Evolutionary conservation across 1,140 invertebrate genomes (phyloP), one percentile per base, ranked within the genome.

Genomic region (Drosophila sulfurigaster): DNA sequence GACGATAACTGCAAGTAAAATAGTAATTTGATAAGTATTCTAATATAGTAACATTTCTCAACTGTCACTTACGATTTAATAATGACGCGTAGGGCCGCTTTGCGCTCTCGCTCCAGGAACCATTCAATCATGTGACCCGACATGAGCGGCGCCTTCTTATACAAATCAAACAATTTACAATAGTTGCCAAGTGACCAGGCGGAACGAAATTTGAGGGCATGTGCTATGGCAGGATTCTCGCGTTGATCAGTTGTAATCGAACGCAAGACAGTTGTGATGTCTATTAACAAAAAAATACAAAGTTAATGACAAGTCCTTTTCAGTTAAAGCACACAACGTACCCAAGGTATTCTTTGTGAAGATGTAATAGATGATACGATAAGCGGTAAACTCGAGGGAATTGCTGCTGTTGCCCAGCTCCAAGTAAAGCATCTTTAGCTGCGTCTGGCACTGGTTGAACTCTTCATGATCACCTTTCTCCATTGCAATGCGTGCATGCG

Each of bases 401-500:
- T 98, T 96, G 1, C 46, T 54, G 48, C 82, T 95, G 20, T 95
- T 95, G 60, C 95, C 83, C 28, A 96, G 92, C 89, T 97, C 96
- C 65, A 94, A 92, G 92, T 99, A 99, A 7, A 99, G 94, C 94
- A 98, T 96, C 94, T 97, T 97, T 28, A 99, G 93, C 93, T 99
- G 99, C 43, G 98, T 99, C 93, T 99, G 99, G 93, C 99, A 99
- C 92, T 99, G 99, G 94, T 99, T 99, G 91, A 99, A 99, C 93
- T 99, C 99, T 92, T 99, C 98, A 93, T 99, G 98, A 92, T 99
- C 99, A 48, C 97, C 97, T 93, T 98, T 99, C 92, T 99, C 98
- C 91, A 99, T 94, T 58, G 98, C 98, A 91, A 99, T 98, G 64
- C 98, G 94, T 7, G 98, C 99, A 94, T 99, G 99, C 1, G 98